Evolutionary conservation across 2,113 vertebrate genomes (phyloP).

Genomic region (Telmatochromis sp.): DNA sequence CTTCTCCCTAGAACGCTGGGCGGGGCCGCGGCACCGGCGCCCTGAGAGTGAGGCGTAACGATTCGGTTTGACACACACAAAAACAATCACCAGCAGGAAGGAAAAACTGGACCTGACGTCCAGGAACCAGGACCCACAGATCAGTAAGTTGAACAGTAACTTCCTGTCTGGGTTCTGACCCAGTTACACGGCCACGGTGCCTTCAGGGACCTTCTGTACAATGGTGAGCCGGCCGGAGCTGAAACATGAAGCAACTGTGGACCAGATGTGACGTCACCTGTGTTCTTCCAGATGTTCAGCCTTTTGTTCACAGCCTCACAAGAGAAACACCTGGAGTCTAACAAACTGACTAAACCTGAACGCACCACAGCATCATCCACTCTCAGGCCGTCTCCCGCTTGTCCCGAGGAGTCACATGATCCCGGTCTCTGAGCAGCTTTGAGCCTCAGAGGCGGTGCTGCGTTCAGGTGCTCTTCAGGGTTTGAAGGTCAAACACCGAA

Average conservation of each 20-base stretch:
- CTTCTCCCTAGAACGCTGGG: neutral
- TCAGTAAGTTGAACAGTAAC: neutral
- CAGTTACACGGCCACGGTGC: neutral
- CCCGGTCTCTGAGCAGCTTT: neutral
- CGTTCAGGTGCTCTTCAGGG: neutral
- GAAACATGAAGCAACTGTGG: neutral
- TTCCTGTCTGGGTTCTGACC: neutral
- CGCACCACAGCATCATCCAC: neutral
- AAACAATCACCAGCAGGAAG: neutral
- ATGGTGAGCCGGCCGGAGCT: neutral
- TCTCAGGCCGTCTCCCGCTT: neutral
- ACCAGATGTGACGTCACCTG: neutral
- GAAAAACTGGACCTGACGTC: neutral
- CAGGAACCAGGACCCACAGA: neutral
- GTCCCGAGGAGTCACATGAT: neutral
- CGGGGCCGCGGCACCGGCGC: accelerated
- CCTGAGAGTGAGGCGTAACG: neutral
- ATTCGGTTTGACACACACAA: neutral
- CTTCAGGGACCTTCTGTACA: neutral
- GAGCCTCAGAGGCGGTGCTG: neutral
- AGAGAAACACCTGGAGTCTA: neutral
- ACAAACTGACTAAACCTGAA: neutral
- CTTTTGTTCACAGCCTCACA: neutral
- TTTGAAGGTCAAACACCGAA: neutral
- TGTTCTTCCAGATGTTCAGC: neutral